Conservation (phyloP, 2,888 invertebrate genomes). For the Clepsis dumicolana region DNA sequence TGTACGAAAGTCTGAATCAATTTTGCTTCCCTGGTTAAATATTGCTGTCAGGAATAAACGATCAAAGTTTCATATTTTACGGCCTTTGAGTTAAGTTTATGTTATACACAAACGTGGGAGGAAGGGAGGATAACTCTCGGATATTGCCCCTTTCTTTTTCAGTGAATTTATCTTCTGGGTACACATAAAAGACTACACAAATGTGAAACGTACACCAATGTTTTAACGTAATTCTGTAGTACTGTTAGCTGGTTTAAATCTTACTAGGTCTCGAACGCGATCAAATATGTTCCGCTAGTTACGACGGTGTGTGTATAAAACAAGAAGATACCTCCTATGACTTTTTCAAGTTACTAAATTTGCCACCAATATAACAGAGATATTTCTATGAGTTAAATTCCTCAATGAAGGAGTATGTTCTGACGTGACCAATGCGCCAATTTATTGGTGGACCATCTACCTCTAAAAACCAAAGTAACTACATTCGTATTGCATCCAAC, state of each 20-base stretch:
- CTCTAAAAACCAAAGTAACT: no score
- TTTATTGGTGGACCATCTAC: neutral
- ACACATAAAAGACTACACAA: neutral
- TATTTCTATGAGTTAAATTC: neutral
- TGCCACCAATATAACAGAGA: neutral
- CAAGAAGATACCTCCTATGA: no score
- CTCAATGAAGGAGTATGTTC: neutral
- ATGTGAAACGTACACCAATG: neutral
- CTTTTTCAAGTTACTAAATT: no score
- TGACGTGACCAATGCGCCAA: neutral
- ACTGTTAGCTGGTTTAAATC: neutral
- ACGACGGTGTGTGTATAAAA: no score
- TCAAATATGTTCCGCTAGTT: no score
- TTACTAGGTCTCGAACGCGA: neutral
- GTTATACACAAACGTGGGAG: conserved; percentile 22
- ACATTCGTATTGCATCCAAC: neutral
- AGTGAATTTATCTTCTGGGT: neutral
- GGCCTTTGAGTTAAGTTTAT: conserved; percentile 31
- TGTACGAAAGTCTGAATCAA: neutral
- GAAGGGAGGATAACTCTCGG: conserved; percentile 28
- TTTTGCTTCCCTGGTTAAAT: neutral
- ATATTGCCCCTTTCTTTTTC: conserved; percentile 24
- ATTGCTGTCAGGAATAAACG: conserved; percentile 12
- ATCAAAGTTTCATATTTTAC: conserved; percentile 34
- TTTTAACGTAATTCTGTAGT: neutral